Base-by-base conservation (phyloP, 2,797 vertebrate genomes). In the Pseudochaenichthys georgianus region DNA sequence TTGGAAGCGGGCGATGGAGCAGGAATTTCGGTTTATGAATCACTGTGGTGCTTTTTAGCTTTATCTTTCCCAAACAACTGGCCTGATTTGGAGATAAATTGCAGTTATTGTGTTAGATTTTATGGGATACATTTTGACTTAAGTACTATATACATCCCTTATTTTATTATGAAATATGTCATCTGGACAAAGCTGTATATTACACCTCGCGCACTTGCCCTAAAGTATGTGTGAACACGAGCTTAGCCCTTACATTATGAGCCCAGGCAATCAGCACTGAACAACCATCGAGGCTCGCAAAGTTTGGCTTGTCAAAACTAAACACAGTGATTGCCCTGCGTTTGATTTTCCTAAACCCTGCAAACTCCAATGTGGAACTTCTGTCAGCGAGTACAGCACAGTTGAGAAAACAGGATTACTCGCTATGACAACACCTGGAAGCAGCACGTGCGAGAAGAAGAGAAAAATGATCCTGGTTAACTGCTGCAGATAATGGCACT, bases 401-500 rank as follows among this genome's bases (percentile, higher is more conserved):
- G 77, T 90, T 82, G 83, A 81, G 81, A 82, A 93, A 94, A 92
- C 89, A 93, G 84, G 89, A 93, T 94, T 91, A 91, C 77, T 93
- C 62, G 42, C 84, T 80, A 90, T 88, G 80, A 89, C 81, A 93
- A 93, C 92, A 90, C 88, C 88, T 89, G 83, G 78, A 88, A 82
- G 85, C 80, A 83, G 84, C 87, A 89, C 69, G 82, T 92, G 90
- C 46, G 46, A 70, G 72, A 71, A 17, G 34, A 53, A 81, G 73
- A 83, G 81, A 83, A 90, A 90, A 88, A 78, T 64, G 63, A 89
- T 83, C 83, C 87, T 60, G 75, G 70, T 77, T 89, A 82, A 83
- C 82, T 88, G 78, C 80, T 3, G 48, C 73, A 85, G 82, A 89
- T 89, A 85, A 87, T 86, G 79, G 76, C 75, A 31, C 73, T 70